Conservation (phyloP, 2,113 vertebrate species). For the Anhinga anhinga region DNA sequence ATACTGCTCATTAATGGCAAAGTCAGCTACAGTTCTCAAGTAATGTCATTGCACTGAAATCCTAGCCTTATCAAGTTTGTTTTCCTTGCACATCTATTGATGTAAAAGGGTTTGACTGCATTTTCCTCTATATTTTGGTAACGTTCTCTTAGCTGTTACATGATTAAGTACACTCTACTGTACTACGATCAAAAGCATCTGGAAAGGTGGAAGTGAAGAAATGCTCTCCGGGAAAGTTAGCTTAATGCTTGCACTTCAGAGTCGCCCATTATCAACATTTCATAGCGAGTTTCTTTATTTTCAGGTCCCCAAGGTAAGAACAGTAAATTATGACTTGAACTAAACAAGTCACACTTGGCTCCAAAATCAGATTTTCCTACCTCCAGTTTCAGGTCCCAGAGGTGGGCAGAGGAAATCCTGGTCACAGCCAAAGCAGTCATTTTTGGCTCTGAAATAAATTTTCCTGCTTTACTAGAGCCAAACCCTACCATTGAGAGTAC, state of each 20-base stretch:
- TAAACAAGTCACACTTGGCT: slow-evolving; percentile 81
- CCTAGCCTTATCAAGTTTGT: not conserved
- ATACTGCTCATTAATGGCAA: not conserved
- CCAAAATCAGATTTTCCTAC: slow-evolving; percentile 82
- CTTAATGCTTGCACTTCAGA: slow-evolving; percentile 69
- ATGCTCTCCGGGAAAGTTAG: slow-evolving; percentile 65
- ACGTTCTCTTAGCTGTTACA: slow-evolving; percentile 22
- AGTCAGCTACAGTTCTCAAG: not conserved
- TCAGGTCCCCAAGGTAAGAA: slow-evolving; percentile 67
- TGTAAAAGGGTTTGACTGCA: not conserved
- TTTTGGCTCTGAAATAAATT: slow-evolving; percentile 79
- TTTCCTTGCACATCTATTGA: slow-evolving; percentile 5
- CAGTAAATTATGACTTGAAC: slow-evolving; percentile 78
- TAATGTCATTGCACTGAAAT: slow-evolving; percentile 1
- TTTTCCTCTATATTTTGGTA: not conserved
- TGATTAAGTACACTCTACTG: slow-evolving; percentile 48
- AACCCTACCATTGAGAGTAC: slow-evolving; percentile 59
- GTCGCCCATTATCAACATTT: slow-evolving; percentile 71
- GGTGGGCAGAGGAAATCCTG: slow-evolving; percentile 82
- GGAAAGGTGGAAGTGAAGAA: slow-evolving; percentile 69
- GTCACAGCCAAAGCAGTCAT: slow-evolving; percentile 79
- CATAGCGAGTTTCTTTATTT: slow-evolving; percentile 67
- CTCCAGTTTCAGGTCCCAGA: slow-evolving; percentile 77
- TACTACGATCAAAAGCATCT: slow-evolving; percentile 69
- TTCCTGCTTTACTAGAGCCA: slow-evolving; percentile 74